Evolutionary conservation across 2,888 invertebrate species (phyloP).

Genomic region (Megalurothrips usitatus): DNA sequence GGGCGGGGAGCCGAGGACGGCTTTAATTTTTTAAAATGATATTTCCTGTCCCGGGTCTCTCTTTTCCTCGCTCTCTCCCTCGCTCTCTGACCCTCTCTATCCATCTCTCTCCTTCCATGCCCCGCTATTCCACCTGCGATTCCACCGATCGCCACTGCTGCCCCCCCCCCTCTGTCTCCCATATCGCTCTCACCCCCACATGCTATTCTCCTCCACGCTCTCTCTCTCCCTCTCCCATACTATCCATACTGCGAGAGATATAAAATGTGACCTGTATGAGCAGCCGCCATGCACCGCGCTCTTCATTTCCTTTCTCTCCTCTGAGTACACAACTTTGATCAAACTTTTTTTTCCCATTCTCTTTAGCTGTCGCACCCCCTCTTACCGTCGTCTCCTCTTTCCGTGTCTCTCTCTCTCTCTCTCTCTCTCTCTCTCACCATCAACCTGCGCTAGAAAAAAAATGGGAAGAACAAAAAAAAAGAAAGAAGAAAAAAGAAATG

Average conservation of each 20-base stretch:
- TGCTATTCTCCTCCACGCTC: too few species aligned
- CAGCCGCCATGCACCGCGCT: not conserved
- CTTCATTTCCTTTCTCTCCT: slow-evolving; percentile 1
- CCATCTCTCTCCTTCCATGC: too few species aligned
- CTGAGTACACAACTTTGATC: not conserved
- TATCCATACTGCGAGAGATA: too few species aligned
- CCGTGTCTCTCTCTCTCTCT: not conserved
- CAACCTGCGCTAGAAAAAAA: not conserved
- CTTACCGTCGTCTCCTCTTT: not conserved
- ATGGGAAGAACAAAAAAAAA: not conserved
- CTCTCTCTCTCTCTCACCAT: not conserved
- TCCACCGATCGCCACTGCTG: not conserved
- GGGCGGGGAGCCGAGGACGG: not conserved
- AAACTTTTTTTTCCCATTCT: not conserved
- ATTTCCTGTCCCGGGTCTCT: too few species aligned
- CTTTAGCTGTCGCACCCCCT: too few species aligned
- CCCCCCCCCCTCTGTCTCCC: not conserved
- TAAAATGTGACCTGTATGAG: not conserved
- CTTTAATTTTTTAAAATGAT: too few species aligned
- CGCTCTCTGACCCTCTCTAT: too few species aligned
- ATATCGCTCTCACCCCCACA: too few species aligned
- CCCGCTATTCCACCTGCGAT: too few species aligned
- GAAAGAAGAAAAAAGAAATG: not conserved
- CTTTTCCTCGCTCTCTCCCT: too few species aligned
- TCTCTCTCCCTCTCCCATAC: not conserved